Evolutionary conservation across 2,797 vertebrate genomes (phyloP), one percentile per base, ranked within the genome.

Genomic region (Falco naumanni): DNA sequence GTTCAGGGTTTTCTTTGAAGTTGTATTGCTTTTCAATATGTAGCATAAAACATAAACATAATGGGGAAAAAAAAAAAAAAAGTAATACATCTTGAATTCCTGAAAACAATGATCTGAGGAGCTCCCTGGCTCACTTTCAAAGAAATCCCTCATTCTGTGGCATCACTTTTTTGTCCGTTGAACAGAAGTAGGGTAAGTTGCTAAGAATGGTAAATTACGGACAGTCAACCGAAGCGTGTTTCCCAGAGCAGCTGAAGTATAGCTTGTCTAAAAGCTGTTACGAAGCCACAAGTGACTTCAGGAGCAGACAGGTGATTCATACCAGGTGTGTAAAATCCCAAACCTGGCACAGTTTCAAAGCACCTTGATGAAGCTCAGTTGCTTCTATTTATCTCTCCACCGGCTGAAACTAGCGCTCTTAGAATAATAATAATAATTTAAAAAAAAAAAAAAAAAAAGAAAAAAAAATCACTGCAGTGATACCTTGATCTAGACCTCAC

Each of bases 41-140:
- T 29, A 53, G 53, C 33, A 4, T n/a, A 28, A 45, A 80, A 43
- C 0, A 1, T 21, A 34, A 9, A 25, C 3, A 1, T 29, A 13
- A 25, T 20, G 43, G 2, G 34, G 34, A 34, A 69, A 61, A 53
- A 41, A 41, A 69, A 61, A 53, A 41, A 41, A 18, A 9, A 8
- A 41, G 10, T 17, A 25, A 4, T 24, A 6, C 7, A 3, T 26
- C 31, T 45, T 25, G 16, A 47, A n/a, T 53, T 63, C 25, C 33
- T 60, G n/a, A 20, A 37, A 53, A 25, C 12, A 5, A 26, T 50
- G 43, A 28, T 29, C 29, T 13, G 39, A 33, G 59, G 68, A 45
- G n/a, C 26, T 41, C 34, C 45, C 53, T 19, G 8, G 39, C 74
- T 66, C 3, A 0, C 37, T n/a, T 39, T 10, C 31, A 66, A 21